Evolutionary conservation across 2,797 vertebrate genomes (phyloP), one percentile per base, ranked within the genome.

Genomic region (Manis javanica): DNA sequence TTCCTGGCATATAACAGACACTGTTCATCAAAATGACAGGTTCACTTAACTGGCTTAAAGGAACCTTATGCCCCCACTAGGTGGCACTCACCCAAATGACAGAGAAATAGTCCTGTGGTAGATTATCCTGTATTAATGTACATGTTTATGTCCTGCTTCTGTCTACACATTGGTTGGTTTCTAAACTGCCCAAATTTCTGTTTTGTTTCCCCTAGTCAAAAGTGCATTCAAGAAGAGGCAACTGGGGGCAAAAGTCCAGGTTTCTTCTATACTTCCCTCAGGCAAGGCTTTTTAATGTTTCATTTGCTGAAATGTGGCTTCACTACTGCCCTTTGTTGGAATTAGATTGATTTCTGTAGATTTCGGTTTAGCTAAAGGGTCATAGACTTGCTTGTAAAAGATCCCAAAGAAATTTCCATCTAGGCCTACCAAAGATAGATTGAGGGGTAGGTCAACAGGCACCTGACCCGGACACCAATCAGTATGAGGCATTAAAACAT

Each of bases 21-120:
- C 74, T 95, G 97, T 97, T 97, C 95, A 97, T 97, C 97, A 98
- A 98, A 98, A 97, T 64, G 61, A 95, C 93, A 92, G 61, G 78
- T 86, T 95, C 82, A 74, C 49, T 82, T 88, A 94, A 95, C 96
- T 46, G 78, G 21, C 24, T 97, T 78, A n/a, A 81, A 90, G 53
- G 29, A 39, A 31, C 0, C 31, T 84, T 83, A 51, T 75, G 89
- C 19, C 23, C 7, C 18, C 23, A 77, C 51, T 21, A 66, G 53
- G 42, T 84, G 37, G 23, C 0, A 0, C 68, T 68, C 64, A 26
- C 21, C 23, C 34, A 72, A 69, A 63, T 0, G 19, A 46, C 46
- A 26, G 11, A 78, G 46, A 61, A 68, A 42, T 23, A 31, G 68
- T n/a, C 23, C 29, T 61, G 3, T 49, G 10, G 10, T 46, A 49